Evolutionary conservation across 1,140 invertebrate species (phyloP).

Genomic region (Lordiphosa stackelbergi): DNA sequence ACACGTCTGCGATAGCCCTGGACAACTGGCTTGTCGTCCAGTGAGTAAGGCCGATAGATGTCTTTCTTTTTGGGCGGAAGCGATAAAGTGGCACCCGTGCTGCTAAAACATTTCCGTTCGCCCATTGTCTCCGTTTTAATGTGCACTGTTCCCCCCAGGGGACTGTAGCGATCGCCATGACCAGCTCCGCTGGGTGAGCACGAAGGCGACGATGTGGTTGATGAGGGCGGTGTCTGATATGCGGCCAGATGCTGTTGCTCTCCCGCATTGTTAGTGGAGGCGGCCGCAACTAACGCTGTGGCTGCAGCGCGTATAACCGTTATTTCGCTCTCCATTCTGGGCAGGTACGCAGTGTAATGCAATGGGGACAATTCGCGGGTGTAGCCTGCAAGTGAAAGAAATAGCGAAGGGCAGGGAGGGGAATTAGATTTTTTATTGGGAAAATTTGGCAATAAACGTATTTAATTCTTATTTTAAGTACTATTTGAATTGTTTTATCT

Average conservation of each 20-base stretch:
- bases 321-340: slow-evolving; percentile 78
- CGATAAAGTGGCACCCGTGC: slow-evolving; percentile 87
- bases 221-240: slow-evolving; percentile 74
- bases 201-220: slow-evolving; percentile 68
- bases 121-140: slow-evolving; percentile 59
- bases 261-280: slow-evolving; percentile 28
- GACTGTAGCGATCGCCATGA: slow-evolving; percentile 53
- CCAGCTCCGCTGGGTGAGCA: slow-evolving; percentile 57
- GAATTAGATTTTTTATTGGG: background rate
- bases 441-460: no score
- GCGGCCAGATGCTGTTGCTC: slow-evolving; percentile 46
- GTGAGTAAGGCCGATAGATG: slow-evolving; percentile 90
- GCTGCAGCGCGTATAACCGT: slow-evolving; percentile 77
- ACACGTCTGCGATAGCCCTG: slow-evolving; percentile 79
- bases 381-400: slow-evolving; percentile 77
- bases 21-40: slow-evolving; percentile 81
- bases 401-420: background rate
- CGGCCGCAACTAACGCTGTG: slow-evolving; percentile 68
- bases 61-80: slow-evolving; percentile 92
- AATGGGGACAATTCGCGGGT: slow-evolving; percentile 81
- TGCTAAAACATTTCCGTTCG: slow-evolving; percentile 84
- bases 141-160: slow-evolving; percentile 38
- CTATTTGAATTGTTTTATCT: no score
- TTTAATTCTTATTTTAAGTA: no score
- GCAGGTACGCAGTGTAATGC: slow-evolving; percentile 82